These are phyloP conservation scores for Coregonus clupeaformis DNA, from an alignment of 2,113 vertebrate species.

Conservation along the genomic window DNA sequence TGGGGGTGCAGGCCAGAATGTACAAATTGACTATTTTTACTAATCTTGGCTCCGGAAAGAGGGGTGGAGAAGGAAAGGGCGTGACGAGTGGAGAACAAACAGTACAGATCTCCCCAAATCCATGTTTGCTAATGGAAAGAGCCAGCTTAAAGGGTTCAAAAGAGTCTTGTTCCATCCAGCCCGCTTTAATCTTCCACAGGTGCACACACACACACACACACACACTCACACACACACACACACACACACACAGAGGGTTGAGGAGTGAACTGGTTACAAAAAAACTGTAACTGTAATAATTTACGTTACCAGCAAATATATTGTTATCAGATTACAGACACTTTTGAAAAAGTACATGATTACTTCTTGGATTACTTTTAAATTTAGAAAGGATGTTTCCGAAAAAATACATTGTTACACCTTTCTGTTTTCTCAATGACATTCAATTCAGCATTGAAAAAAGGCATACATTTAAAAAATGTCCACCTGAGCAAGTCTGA, in stretches of 20 bases:
- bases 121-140: constrained; percentile 50
- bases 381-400: no score
- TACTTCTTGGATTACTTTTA: no score
- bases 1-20: not conserved
- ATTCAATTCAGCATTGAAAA: no score
- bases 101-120: constrained; percentile 39
- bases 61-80: constrained; percentile 19
- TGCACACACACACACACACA: constrained; percentile 23
- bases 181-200: constrained; percentile 69
- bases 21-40: not conserved
- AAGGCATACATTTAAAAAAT: no score
- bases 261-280: no score
- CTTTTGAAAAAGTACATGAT: no score
- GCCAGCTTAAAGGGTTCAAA: constrained; percentile 44
- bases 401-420: no score
- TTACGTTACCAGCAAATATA: no score
- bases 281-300: no score
- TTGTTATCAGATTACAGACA: no score
- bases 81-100: constrained; percentile 36
- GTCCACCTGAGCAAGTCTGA: no score
- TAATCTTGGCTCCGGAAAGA: not conserved
- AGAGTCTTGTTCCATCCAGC: constrained; percentile 41
- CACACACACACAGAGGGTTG: not conserved
- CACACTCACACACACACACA: constrained; percentile 31
- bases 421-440: no score